phyloP scores from a whole-genome alignment of 2,888 invertebrate genomes.

The Ecliptopera silaceata region DNA sequence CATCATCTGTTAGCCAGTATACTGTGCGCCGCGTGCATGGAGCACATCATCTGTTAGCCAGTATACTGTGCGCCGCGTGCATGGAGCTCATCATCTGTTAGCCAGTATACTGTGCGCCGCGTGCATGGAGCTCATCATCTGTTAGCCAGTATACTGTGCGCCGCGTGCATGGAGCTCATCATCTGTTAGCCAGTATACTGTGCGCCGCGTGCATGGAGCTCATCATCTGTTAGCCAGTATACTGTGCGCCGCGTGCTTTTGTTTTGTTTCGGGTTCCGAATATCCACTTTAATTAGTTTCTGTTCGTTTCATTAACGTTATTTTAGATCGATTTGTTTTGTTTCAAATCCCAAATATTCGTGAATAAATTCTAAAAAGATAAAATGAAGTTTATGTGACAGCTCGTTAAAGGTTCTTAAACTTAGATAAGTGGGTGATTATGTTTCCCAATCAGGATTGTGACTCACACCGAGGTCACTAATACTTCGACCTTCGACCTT shows the following conservation, averaged over 20 bases:
- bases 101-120: no score
- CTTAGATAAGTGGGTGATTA: conserved; percentile 1
- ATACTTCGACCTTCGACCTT: conserved; percentile 5
- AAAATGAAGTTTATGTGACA: conserved; percentile 8
- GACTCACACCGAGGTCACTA: conserved; percentile 4
- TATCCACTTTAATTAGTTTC: conserved; percentile 28
- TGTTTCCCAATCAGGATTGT: background rate
- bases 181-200: background rate
- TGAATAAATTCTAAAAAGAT: conserved; percentile 13
- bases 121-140: no score
- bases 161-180: background rate
- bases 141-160: no score
- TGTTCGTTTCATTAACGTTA: conserved; percentile 27
- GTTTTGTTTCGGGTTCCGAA: conserved; percentile 25
- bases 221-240: no score
- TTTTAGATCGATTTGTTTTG: conserved; percentile 19
- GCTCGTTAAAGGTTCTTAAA: background rate
- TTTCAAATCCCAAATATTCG: conserved; percentile 15
- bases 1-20: no score
- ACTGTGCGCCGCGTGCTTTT: conserved; percentile 3
- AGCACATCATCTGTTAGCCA: no score
- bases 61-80: no score
- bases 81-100: no score
- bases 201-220: background rate
- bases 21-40: no score